Base-by-base conservation (phyloP, 64 coral and sea anemone genomes). In the Hydrozoanthus tunicans region DNA sequence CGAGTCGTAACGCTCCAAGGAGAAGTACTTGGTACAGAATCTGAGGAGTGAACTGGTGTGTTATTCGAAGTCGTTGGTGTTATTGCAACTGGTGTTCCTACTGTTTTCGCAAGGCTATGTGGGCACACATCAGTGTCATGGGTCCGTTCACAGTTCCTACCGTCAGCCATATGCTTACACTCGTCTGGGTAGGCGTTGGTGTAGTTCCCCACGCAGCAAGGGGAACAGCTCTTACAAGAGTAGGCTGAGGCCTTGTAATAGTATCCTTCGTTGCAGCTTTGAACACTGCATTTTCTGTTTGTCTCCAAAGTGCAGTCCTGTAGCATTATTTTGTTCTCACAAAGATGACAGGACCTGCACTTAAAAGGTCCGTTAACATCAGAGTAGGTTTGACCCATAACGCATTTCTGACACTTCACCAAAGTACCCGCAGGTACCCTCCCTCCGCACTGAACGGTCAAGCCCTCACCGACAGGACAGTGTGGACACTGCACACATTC, bases 381-480 rank as follows among this genome's bases (percentile, higher is more conserved):
- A 0, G 89, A 91, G 52, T 70, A 91, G 1, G 77, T 80, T 53
- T 58, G 7, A 12, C 17, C 59, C 1, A 0, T 6, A 11, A 15
- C 6, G 13, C 89, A 91, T 32, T 2, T 52, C 4, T 23, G 25
- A 14, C 89, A 91, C 8, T 80, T 9, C 68, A 62, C 79, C 11
- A 3, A 43, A 12, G 89, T 91, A 20, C 17, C 43, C 14, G 79
- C 43, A 27, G 51, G 1, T 0, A 91, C 20, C 24, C 15, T 56
- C 24, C 6, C 3, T 0, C 89, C 89, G 68, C 89, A 91, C 32
- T 91, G 32, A 6, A n/a, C 26, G 4, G 77, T 11, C 10, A 91
- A 14, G 10, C 89, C 89, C 6, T 70, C 1, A 2, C 89, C 89
- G 10, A 23, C 7, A 15, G 89, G 89, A 11, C 89, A 91, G 6